Base-by-base conservation (phyloP, 2,113 vertebrate genomes). In the Scartelaos histophorus region DNA sequence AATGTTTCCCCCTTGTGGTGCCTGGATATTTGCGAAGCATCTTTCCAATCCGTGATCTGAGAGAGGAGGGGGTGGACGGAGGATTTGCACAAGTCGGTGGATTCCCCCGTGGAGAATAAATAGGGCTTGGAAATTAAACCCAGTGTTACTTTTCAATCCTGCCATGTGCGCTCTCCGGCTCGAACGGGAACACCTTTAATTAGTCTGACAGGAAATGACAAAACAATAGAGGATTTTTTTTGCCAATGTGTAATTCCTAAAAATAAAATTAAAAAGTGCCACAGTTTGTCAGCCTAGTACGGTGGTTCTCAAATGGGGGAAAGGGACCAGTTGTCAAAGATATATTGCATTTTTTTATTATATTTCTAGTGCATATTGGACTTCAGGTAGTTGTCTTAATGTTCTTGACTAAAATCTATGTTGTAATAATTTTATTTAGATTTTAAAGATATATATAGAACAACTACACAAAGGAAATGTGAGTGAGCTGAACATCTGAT, bases 1-100 rank as follows among this genome's bases (percentile, higher is more conserved):
- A 85, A 90, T 83, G 90, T 90, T 89, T 91, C 90, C 90, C 90
- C 85, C 90, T 91, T 88, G 90, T 91, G 90, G 90, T 88, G 81
- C 88, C 29, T 78, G 76, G 82, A 71, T 73, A 66, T 86, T 82
- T 84, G 70, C 70, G 67, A 61, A 71, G 38, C 76, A 19, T 74
- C 61, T 84, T 84, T 82, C 69, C 78, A 82, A 70, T 29, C 69
- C 67, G 43, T 77, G 76, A 61, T 61, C 58, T 34, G 58, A 84
- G 70, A 82, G 73, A 72, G 75, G 69, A 70, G 69, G 70, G 7
- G 61, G 19, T 21, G 58, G 13, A 25, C 13, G 56, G 22, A 7
- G 56, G 58, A 34, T 82, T 75, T 82, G 71, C 66, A 71, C 73
- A 82, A 80, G 76, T 69, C 73, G 60, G 64, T 67, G 77, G 73